Percentiles rank a stretch among this genome's conserved stretches.
These are phyloP conservation scores for Hexactinellida sp. DNA, from an alignment of 37 sponge, comb jelly and placozoan species.

Conservation along the genomic window DNA sequence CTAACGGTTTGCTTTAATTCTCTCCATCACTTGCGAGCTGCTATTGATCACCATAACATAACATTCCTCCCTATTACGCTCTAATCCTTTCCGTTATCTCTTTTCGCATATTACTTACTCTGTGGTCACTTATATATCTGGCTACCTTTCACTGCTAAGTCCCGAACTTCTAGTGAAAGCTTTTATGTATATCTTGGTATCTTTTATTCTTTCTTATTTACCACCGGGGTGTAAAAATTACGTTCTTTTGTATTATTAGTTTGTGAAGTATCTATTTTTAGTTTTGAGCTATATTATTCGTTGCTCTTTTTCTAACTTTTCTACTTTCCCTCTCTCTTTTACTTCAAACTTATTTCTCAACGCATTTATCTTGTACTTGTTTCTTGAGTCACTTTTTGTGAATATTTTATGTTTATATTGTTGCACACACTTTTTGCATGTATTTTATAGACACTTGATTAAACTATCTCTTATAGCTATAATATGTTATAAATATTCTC, in stretches of 20 bases:
- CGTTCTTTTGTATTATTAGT: background rate
- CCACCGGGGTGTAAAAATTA: background rate
- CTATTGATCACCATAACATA: too few relatives aligned
- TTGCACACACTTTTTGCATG: background rate
- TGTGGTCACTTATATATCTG: conserved; percentile 12
- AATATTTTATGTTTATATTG: background rate
- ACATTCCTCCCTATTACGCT: background rate
- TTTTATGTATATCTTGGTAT: background rate
- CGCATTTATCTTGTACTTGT: background rate
- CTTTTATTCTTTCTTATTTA: background rate
- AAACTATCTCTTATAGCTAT: background rate
- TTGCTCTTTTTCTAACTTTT: background rate
- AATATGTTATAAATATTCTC: too few relatives aligned
- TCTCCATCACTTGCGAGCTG: too few relatives aligned
- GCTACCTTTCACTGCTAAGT: background rate
- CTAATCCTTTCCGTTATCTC: background rate
- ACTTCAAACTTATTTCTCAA: background rate
- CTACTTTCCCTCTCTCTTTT: background rate
- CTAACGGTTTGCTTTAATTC: background rate
- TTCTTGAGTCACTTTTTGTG: background rate
- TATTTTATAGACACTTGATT: conserved; percentile 3
- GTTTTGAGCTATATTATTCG: background rate
- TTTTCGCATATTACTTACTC: conserved; percentile 3
- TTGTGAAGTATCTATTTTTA: background rate
- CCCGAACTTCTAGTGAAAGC: background rate